phyloP scores from a whole-genome alignment of 2,113 vertebrate species.

The Balaeniceps rex region DNA sequence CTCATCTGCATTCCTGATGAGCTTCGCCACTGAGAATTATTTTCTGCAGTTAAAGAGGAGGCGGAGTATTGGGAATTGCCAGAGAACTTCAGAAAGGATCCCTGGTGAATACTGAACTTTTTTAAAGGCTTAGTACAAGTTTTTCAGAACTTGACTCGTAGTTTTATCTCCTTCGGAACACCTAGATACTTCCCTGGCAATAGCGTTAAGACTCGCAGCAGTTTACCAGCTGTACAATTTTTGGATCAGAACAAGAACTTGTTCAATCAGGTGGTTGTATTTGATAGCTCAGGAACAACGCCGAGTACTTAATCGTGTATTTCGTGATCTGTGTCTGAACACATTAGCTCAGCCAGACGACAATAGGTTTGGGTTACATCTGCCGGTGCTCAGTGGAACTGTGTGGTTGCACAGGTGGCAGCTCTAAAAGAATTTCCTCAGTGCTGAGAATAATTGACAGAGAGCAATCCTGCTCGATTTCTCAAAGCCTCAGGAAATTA shows the following conservation, averaged over 20 bases:
- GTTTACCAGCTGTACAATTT: background rate
- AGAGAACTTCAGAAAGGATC: background rate
- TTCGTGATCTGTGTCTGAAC: background rate
- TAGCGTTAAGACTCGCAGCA: accelerated
- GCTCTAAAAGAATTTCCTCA: background rate
- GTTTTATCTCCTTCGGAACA: background rate
- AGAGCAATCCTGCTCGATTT: background rate
- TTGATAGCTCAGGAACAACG: background rate
- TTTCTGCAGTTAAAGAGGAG: background rate
- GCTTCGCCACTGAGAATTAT: background rate
- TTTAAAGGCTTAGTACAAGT: background rate
- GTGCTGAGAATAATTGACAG: background rate
- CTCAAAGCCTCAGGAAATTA: background rate
- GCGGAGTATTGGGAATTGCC: background rate
- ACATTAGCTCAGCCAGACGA: background rate
- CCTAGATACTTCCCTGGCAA: background rate
- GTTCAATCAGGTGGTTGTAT: background rate
- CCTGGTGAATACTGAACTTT: background rate
- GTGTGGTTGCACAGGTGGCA: background rate
- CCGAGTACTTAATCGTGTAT: background rate
- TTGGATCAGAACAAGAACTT: background rate
- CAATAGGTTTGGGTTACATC: background rate
- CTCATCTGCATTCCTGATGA: background rate
- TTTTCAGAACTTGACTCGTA: background rate
- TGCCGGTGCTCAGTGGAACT: accelerated